Conservation (phyloP, 2,888 invertebrate species). For the Hoplodrina blanda region DNA sequence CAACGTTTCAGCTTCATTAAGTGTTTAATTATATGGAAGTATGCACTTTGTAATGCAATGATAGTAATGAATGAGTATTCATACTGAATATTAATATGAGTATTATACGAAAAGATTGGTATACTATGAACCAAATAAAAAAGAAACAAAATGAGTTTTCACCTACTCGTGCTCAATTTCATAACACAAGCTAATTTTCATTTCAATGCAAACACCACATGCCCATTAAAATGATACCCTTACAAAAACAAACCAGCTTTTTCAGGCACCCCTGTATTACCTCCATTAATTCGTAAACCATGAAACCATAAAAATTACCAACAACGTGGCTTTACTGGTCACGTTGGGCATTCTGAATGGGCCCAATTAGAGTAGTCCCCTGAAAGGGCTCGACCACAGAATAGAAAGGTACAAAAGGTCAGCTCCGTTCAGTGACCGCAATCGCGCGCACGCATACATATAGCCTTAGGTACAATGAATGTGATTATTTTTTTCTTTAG, state of each 20-base stretch:
- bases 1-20: no score
- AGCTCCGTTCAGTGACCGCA: background rate
- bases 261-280: slow-evolving; percentile 25
- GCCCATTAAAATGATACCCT: slow-evolving; percentile 38
- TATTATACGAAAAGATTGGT: no score
- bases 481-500: no score
- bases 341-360: slow-evolving; percentile 78
- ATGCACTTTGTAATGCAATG: background rate
- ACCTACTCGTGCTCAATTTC: background rate
- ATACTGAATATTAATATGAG: no score
- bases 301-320: slow-evolving; percentile 70
- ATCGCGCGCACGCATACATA: background rate
- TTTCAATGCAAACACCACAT: slow-evolving; percentile 30
- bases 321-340: slow-evolving; percentile 67
- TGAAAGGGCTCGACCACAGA: slow-evolving; percentile 55
- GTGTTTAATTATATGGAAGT: background rate
- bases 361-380: slow-evolving; percentile 77
- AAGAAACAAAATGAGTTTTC: no score
- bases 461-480: no score
- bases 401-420: slow-evolving; percentile 12
- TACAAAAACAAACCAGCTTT: slow-evolving; percentile 34
- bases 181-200: slow-evolving; percentile 29
- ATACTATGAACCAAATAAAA: no score
- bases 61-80: no score
- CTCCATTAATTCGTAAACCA: slow-evolving; percentile 48